These are phyloP conservation scores for Chrysaora quinquecirrha DNA, from an alignment of 30 jellyfish, hydroid and myxozoan genomes.

Conservation along the genomic window DNA sequence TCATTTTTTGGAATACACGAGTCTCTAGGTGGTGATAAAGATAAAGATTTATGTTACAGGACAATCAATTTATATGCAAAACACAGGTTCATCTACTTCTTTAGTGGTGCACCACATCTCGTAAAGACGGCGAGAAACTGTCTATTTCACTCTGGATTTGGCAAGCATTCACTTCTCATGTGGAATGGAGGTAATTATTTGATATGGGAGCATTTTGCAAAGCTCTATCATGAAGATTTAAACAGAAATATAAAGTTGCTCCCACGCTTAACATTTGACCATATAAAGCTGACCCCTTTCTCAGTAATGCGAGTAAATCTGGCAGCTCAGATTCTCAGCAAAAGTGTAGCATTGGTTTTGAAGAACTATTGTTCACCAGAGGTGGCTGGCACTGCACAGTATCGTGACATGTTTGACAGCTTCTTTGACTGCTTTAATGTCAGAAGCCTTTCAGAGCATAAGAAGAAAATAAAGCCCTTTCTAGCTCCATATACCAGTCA, in stretches of 20 bases:
- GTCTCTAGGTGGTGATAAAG: no score
- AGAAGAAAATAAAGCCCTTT: background rate
- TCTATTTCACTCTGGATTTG: slow-evolving; percentile 27
- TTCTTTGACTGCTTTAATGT: slow-evolving; percentile 47
- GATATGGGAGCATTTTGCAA: slow-evolving; percentile 23
- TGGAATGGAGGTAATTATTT: slow-evolving; percentile 14
- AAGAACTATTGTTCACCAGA: slow-evolving; percentile 11
- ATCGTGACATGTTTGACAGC: slow-evolving; percentile 33
- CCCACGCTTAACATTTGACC: slow-evolving; percentile 7
- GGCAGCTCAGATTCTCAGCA: slow-evolving; percentile 42
- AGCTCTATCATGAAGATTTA: slow-evolving; percentile 10
- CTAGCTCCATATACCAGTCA: slow-evolving; percentile 6
- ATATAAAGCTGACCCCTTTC: slow-evolving; percentile 25
- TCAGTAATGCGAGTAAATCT: slow-evolving; percentile 45
- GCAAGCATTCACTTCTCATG: slow-evolving; percentile 13
- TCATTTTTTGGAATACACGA: background rate
- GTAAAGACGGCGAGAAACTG: slow-evolving; percentile 50
- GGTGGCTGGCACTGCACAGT: slow-evolving; percentile 38
- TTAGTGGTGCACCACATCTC: no score
- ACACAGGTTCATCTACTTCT: slow-evolving; percentile 26
- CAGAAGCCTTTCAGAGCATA: slow-evolving; percentile 25
- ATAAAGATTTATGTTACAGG: slow-evolving; percentile 26
- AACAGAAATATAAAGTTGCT: background rate
- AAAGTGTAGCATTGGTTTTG: slow-evolving; percentile 1
- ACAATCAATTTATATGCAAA: slow-evolving; percentile 26